Percentiles rank a stretch among this genome's conserved stretches.
These are phyloP conservation scores for Columbina picui DNA, from an alignment of 2,113 vertebrate genomes.

Conservation along the genomic window DNA sequence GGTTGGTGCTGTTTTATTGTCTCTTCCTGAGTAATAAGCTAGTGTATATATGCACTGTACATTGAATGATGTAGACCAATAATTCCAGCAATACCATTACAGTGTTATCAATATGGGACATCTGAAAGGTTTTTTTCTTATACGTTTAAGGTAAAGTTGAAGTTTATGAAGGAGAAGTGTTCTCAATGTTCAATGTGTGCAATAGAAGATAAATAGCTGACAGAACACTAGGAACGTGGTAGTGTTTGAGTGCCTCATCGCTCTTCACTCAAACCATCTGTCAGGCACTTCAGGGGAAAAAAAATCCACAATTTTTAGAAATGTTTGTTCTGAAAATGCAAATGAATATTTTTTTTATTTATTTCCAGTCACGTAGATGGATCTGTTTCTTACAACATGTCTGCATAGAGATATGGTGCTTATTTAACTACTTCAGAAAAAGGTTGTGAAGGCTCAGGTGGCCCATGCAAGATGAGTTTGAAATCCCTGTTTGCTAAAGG, in stretches of 20 bases:
- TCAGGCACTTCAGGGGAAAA: constrained; percentile 58
- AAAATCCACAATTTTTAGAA: constrained; percentile 64
- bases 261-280: constrained; percentile 73
- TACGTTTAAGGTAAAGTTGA: constrained; percentile 25
- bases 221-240: constrained; percentile 66
- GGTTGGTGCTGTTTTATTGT: background rate
- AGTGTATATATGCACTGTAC: background rate
- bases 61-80: background rate
- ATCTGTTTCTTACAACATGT: background rate
- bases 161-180: constrained; percentile 54
- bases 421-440: constrained; percentile 19
- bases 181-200: constrained; percentile 58
- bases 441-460: background rate
- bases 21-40: background rate
- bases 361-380: background rate
- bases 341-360: constrained; percentile 39
- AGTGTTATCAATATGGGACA: background rate
- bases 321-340: constrained; percentile 66
- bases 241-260: constrained; percentile 56
- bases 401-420: background rate
- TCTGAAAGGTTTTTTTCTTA: background rate
- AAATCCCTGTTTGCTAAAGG: background rate
- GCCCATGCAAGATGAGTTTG: background rate
- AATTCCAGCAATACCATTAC: background rate
- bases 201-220: constrained; percentile 73